Evolutionary conservation across 2,888 invertebrate genomes (phyloP).

Genomic region (Zootermopsis nevadensis): DNA sequence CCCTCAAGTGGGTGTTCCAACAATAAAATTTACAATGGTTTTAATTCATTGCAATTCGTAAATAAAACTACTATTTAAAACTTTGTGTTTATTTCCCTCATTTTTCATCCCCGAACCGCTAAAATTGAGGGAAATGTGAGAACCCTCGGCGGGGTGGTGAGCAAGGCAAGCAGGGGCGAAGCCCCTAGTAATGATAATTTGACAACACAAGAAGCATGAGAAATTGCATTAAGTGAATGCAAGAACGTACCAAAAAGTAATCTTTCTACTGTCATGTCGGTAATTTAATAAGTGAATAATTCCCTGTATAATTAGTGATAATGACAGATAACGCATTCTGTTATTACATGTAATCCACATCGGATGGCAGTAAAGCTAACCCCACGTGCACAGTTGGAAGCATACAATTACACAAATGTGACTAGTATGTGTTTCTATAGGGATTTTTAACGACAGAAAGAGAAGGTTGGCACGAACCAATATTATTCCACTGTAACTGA

Average conservation of each 20-base stretch:
- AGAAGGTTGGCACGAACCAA: constrained; percentile 14
- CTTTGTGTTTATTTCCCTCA: too few relatives aligned
- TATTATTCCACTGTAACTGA: constrained; percentile 36
- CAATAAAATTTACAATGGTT: too few relatives aligned
- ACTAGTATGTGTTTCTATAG: neutral
- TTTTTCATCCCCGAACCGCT: too few relatives aligned
- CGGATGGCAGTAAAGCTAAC: neutral
- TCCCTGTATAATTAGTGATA: neutral
- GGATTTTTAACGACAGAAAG: neutral
- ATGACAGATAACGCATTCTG: constrained; percentile 1
- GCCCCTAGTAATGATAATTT: too few relatives aligned
- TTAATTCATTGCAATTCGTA: too few relatives aligned
- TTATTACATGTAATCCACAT: neutral
- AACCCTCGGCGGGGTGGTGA: too few relatives aligned
- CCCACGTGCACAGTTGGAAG: neutral
- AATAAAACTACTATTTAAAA: too few relatives aligned
- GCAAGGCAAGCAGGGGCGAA: too few relatives aligned
- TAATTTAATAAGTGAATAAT: constrained; percentile 12
- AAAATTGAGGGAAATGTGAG: too few relatives aligned
- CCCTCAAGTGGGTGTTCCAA: too few relatives aligned
- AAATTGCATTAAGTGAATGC: neutral
- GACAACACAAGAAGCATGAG: neutral
- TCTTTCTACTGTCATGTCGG: neutral
- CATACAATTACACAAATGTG: constrained; percentile 16
- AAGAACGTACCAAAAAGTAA: neutral